Evolutionary conservation across 2,113 vertebrate genomes (phyloP).

Genomic region (Globicephala melas): DNA sequence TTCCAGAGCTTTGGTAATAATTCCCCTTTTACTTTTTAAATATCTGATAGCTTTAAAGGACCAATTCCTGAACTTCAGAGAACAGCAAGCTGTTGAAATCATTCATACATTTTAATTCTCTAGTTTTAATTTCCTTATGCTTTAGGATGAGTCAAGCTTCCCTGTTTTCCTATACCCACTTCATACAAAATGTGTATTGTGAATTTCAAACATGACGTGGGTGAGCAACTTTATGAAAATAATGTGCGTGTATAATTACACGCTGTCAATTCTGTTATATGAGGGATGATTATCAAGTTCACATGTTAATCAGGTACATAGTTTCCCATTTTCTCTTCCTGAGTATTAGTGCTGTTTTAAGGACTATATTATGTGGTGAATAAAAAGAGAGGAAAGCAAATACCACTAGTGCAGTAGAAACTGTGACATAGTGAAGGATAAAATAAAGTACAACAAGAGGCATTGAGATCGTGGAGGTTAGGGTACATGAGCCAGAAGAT

Average conservation of each 20-base stretch:
- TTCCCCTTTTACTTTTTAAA: neutral
- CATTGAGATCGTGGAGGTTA: neutral
- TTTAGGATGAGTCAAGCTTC: conserved; percentile 5
- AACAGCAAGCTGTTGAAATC: conserved; percentile 12
- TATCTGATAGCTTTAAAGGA: neutral
- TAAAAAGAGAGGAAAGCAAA: neutral
- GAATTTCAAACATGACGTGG: conserved; percentile 24
- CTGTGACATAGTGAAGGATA: neutral
- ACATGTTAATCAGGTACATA: neutral
- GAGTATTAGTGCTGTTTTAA: neutral
- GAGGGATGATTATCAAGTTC: neutral
- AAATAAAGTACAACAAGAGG: neutral
- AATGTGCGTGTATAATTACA: neutral
- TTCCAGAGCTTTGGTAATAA: neutral
- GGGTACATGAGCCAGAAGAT: neutral
- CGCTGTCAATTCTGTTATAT: neutral
- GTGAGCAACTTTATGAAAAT: conserved; percentile 46
- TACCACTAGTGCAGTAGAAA: neutral
- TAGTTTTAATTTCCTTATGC: neutral
- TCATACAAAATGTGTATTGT: conserved; percentile 33
- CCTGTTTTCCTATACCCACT: conserved; percentile 20
- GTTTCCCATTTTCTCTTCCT: neutral
- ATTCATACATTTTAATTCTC: neutral
- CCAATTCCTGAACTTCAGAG: neutral
- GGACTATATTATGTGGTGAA: neutral